Percentiles rank a stretch among this genome's conserved stretches.
phyloP scores from a whole-genome alignment of 1,140 invertebrate genomes.

The Listronotus oregonensis region DNA sequence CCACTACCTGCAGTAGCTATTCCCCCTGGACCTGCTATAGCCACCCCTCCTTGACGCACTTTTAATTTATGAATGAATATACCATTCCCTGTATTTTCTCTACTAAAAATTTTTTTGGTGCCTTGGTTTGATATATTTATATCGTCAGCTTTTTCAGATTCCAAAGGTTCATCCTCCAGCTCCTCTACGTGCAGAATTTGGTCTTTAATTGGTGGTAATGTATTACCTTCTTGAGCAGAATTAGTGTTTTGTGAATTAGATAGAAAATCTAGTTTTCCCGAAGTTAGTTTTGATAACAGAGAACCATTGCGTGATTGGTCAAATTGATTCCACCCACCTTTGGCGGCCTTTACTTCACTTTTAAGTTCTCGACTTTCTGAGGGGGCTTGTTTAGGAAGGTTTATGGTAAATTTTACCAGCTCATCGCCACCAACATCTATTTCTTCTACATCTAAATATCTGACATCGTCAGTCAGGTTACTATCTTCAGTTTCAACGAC shows the following conservation, averaged over 20 bases:
- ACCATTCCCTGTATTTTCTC: constrained; percentile 56
- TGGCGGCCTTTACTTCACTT: constrained; percentile 11
- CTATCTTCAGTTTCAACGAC: background rate
- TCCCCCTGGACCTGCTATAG: constrained; percentile 74
- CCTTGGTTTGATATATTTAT: constrained; percentile 41
- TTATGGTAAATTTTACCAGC: constrained; percentile 25
- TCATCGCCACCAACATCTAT: constrained; percentile 39
- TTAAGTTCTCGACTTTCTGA: constrained; percentile 21
- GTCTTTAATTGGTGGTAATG: constrained; percentile 35
- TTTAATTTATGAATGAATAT: constrained; percentile 69
- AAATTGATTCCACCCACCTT: constrained; percentile 23
- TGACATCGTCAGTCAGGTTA: background rate
- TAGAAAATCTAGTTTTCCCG: constrained; percentile 6
- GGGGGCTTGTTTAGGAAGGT: constrained; percentile 10
- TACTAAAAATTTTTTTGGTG: constrained; percentile 47
- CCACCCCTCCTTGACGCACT: constrained; percentile 71
- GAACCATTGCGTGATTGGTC: constrained; percentile 1
- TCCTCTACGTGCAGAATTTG: constrained; percentile 37
- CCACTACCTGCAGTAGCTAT: constrained; percentile 74
- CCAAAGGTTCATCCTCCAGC: constrained; percentile 32
- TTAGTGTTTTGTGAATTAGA: background rate
- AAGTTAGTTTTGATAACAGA: background rate
- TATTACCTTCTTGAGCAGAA: background rate
- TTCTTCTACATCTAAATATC: constrained; percentile 43
- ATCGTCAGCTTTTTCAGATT: constrained; percentile 41